Evolutionary conservation across 1,140 invertebrate species (phyloP).

Genomic region (Apis florea): DNA sequence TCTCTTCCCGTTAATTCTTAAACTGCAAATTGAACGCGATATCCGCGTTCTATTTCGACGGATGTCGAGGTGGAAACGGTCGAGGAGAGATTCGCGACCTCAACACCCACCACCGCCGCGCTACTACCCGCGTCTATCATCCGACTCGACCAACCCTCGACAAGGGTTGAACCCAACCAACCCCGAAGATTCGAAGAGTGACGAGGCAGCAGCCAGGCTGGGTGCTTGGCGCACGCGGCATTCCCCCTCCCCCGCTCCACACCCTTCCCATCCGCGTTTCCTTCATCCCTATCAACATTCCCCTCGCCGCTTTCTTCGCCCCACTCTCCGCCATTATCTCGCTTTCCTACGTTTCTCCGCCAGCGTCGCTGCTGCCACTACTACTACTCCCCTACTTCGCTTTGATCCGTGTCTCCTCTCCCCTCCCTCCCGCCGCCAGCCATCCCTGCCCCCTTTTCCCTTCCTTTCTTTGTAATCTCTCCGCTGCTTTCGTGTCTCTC

Average conservation of each 20-base stretch:
- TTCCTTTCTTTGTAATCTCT: conserved; percentile 34
- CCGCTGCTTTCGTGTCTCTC: conserved; percentile 26
- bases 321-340: conserved; percentile 40
- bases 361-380: conserved; percentile 17
- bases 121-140: conserved; percentile 21
- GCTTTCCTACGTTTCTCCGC: conserved; percentile 19
- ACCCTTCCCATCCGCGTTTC: background rate
- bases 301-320: conserved; percentile 6
- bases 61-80: conserved; percentile 56
- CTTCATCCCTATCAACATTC: conserved; percentile 18
- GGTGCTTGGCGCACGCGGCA: conserved; percentile 59
- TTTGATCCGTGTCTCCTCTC: conserved; percentile 2
- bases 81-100: conserved; percentile 65
- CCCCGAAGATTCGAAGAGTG: conserved; percentile 48
- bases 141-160: conserved; percentile 52
- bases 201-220: conserved; percentile 45
- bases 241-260: conserved; percentile 37
- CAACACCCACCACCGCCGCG: conserved; percentile 39
- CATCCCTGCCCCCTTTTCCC: background rate
- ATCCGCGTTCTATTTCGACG: conserved; percentile 62
- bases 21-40: conserved; percentile 54
- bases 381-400: conserved; percentile 20
- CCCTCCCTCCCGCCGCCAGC: background rate
- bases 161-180: conserved; percentile 53
- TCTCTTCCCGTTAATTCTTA: conserved; percentile 54